Conservation (phyloP, 2,797 vertebrate species). For the Neopelma chrysocephalum region DNA sequence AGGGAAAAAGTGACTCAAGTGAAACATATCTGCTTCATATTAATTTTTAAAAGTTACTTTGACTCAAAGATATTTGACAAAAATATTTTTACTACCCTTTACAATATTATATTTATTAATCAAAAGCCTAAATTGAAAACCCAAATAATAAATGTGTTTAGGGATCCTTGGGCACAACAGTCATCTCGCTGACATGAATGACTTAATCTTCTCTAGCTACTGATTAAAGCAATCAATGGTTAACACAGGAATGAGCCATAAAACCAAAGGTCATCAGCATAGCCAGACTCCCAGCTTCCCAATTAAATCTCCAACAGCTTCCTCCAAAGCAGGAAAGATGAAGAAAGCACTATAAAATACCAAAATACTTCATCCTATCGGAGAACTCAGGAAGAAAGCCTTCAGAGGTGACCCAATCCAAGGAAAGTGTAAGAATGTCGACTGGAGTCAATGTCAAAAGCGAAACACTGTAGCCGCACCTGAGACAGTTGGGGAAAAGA, state of each 20-base stretch:
- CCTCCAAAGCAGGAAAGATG: not conserved
- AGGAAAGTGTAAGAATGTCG: not conserved
- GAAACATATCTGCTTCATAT: not conserved
- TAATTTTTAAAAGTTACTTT: not conserved
- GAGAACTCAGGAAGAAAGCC: not conserved
- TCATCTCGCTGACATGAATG: not conserved
- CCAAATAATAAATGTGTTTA: not conserved
- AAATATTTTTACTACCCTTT: not conserved
- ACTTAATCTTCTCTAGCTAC: not conserved
- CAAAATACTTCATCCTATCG: not conserved
- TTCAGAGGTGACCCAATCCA: not conserved
- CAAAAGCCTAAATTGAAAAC: not conserved
- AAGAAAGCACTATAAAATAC: not conserved
- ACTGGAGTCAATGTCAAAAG: not conserved
- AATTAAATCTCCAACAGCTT: not conserved
- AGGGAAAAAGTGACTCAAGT: not conserved
- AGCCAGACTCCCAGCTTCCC: not conserved
- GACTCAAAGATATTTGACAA: not conserved
- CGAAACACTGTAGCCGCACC: not conserved
- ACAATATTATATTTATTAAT: not conserved
- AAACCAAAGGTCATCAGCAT: not conserved
- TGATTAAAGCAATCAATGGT: not conserved
- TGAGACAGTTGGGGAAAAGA: not conserved
- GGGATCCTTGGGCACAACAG: not conserved
- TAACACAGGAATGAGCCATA: not conserved